Evolutionary conservation across 2,113 vertebrate species (phyloP), one percentile per base, ranked within the genome.

Genomic region (Colinus virginianus): DNA sequence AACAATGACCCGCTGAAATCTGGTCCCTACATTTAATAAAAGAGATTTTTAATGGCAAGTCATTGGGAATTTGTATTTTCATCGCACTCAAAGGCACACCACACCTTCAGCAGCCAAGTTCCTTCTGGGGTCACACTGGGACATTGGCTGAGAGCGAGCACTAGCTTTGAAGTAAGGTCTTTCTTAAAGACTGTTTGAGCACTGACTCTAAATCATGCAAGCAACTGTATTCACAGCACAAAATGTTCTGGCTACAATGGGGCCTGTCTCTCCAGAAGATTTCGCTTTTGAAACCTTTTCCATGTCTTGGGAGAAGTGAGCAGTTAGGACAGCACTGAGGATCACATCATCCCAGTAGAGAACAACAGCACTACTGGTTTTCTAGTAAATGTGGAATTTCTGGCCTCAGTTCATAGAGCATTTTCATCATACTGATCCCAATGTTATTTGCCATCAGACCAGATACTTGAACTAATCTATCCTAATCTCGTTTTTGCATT

Each of bases 401-500:
- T 95, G 82, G 78, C 71, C 12, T 15, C 61, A 88, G 56, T 71
- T 74, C 84, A 91, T 53, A 18, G 4, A 80, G 36, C 61, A 32
- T 75, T 96, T 87, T 93, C 63, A 46, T 85, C 84, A 90, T 78
- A 87, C 74, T 90, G 91, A 91, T 94, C 59, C 74, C 53, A 34
- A 2, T 40, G 38, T 68, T 90, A 87, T 94, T 92, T 94, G 87
- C 86, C 61, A 82, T 91, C 90, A 92, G 64, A 84, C 12, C 46
- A 95, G 88, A 91, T 87, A 92, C 62, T 89, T 90, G 56, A 93
- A 79, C 84, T 92, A 92, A 92, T 94, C 90, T 87, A 32, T 95
- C 88, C 71, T 90, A 92, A 96, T 94, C 71, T 87, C 70, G 61
- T 83, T 95, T 84, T 68, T 95, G 62, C 88, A 90, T 96, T 94